phyloP scores from a whole-genome alignment of 2,888 invertebrate species.

The Biston betularia region DNA sequence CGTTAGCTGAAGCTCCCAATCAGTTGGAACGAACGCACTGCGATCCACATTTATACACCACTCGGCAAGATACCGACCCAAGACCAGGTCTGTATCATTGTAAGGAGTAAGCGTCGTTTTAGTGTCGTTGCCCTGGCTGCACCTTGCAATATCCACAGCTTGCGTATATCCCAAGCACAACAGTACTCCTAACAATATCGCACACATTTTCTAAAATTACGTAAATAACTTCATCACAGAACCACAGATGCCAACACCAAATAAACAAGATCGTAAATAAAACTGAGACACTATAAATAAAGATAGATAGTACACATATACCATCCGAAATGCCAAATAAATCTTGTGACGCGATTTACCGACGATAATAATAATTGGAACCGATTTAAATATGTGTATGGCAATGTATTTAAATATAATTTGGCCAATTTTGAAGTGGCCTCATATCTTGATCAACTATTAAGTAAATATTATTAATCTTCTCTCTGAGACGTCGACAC shows the following conservation, averaged over 20 bases:
- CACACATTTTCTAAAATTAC: constrained; percentile 44
- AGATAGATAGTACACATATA: no score
- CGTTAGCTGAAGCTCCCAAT: constrained; percentile 53
- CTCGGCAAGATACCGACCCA: constrained; percentile 62
- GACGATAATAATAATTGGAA: not conserved
- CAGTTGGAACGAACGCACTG: constrained; percentile 27
- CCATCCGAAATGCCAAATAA: not conserved
- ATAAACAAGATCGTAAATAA: constrained; percentile 20
- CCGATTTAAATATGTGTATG: not conserved
- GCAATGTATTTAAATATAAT: not conserved
- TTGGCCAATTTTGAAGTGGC: not conserved
- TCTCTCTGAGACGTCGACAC: not conserved
- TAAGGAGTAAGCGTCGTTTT: constrained; percentile 49
- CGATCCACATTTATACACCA: constrained; percentile 55
- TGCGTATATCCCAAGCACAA: constrained; percentile 47
- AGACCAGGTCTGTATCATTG: constrained; percentile 44
- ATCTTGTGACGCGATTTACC: constrained; percentile 8
- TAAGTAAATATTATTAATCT: not conserved
- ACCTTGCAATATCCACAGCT: constrained; percentile 42
- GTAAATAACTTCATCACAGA: constrained; percentile 42
- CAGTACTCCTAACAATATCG: constrained; percentile 51
- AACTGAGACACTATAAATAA: not conserved
- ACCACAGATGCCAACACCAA: constrained; percentile 4
- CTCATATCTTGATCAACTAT: not conserved
- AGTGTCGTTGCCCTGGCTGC: constrained; percentile 46